These are phyloP conservation scores for Botia kubotai DNA, from an alignment of 2,797 vertebrate species.

Conservation along the genomic window DNA sequence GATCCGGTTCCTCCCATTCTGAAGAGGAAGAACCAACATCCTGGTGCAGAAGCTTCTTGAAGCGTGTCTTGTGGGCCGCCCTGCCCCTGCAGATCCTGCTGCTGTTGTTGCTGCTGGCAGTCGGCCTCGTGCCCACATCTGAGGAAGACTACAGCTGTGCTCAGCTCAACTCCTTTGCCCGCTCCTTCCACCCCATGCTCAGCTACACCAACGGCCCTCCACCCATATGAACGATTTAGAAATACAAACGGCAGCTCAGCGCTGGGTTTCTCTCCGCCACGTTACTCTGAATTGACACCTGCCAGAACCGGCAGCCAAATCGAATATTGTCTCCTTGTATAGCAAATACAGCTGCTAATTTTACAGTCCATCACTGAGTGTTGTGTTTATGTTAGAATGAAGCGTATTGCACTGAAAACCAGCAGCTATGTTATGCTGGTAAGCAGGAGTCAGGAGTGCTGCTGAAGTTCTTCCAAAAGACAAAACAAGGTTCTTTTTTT, in stretches of 20 bases:
- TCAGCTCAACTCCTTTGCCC: slow-evolving; percentile 92
- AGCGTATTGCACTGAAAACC: slow-evolving; percentile 58
- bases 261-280: neutral
- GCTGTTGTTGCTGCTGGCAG: slow-evolving; percentile 82
- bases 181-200: slow-evolving; percentile 94
- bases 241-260: slow-evolving; percentile 10
- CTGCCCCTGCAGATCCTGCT: slow-evolving; percentile 92
- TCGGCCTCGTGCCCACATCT: slow-evolving; percentile 88
- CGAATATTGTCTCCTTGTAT: slow-evolving; percentile 59
- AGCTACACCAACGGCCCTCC: slow-evolving; percentile 94
- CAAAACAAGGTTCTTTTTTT: slow-evolving; percentile 49
- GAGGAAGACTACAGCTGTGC: slow-evolving; percentile 91
- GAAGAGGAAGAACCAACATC: slow-evolving; percentile 65
- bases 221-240: slow-evolving; percentile 80
- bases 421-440: slow-evolving; percentile 55
- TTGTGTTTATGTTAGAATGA: slow-evolving; percentile 64
- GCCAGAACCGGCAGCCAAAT: slow-evolving; percentile 53
- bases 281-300: slow-evolving; percentile 29
- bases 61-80: slow-evolving; percentile 88
- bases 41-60: slow-evolving; percentile 75
- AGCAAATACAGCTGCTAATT: slow-evolving; percentile 62
- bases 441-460: slow-evolving; percentile 25
- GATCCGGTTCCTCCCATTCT: slow-evolving; percentile 97
- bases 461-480: slow-evolving; percentile 51
- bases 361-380: slow-evolving; percentile 49